Evolutionary conservation across 2,888 invertebrate species (phyloP).

Genomic region (Tigriopus californicus): DNA sequence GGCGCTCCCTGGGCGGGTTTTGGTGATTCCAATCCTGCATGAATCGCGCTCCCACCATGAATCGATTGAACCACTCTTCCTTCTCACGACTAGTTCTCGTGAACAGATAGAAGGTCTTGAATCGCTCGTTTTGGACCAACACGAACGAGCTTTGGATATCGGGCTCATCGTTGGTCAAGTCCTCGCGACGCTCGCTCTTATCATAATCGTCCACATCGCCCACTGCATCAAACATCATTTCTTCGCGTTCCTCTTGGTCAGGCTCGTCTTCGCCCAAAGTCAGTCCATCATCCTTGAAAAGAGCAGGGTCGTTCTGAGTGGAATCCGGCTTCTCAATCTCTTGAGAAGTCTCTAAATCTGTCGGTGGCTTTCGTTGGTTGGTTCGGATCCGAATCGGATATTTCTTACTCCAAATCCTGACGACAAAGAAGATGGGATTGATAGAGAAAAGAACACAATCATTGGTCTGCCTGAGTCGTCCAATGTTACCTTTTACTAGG

Average conservation of each 20-base stretch:
- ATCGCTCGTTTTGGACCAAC: neutral
- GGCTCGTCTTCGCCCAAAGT: neutral
- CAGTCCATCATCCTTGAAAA: neutral
- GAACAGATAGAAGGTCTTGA: slow-evolving; percentile 2
- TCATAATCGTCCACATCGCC: neutral
- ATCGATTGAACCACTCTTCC: slow-evolving; percentile 6
- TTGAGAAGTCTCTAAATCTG: neutral
- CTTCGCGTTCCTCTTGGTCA: neutral
- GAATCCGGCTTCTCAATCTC: neutral
- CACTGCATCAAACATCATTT: neutral
- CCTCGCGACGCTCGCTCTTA: neutral
- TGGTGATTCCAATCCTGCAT: slow-evolving; percentile 8
- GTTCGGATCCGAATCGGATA: slow-evolving; percentile 6
- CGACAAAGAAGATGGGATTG: too few relatives aligned
- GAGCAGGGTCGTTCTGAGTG: too few relatives aligned
- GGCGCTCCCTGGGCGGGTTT: neutral
- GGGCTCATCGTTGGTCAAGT: neutral
- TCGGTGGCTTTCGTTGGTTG: neutral
- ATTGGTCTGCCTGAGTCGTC: too few relatives aligned
- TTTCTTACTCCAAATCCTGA: slow-evolving; percentile 8
- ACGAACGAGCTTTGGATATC: neutral
- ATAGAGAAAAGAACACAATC: too few relatives aligned
- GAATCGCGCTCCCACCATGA: neutral
- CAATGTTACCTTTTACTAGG: slow-evolving; percentile 2
- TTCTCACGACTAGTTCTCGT: slow-evolving; percentile 5